phyloP scores from a whole-genome alignment of 2,797 vertebrate genomes.

The Sarcophilus harrisii region DNA sequence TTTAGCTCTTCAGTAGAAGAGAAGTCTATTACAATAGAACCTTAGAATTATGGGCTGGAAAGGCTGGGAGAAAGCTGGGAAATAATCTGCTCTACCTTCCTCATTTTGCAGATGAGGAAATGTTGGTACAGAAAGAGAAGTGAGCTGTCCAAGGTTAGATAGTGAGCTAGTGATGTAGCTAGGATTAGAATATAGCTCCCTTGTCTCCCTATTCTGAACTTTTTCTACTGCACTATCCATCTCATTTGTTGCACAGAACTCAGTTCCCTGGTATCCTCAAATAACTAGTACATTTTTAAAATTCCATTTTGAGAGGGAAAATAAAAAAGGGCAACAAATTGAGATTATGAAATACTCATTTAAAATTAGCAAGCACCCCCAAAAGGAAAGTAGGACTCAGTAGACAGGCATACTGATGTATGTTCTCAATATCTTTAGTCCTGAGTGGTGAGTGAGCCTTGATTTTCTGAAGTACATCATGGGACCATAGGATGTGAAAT shows the following conservation, averaged over 20 bases:
- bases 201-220: not conserved
- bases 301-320: not conserved
- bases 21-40: not conserved
- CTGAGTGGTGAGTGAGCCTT: not conserved
- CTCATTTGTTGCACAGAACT: not conserved
- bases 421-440: not conserved
- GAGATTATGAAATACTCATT: not conserved
- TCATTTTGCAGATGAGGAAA: not conserved
- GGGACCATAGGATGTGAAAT: not conserved
- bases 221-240: not conserved
- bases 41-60: not conserved
- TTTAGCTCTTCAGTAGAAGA: not conserved
- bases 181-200: not conserved
- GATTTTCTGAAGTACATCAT: not conserved
- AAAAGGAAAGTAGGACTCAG: not conserved
- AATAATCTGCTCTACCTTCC: not conserved
- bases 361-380: not conserved
- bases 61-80: not conserved
- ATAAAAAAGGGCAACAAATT: not conserved
- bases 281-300: not conserved
- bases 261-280: not conserved
- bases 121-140: not conserved
- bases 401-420: not conserved
- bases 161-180: not conserved
- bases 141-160: not conserved